A percentile compares a stretch with the other conserved stretches of the same genome.
These are phyloP conservation scores for Lamellibrachia columna DNA, from an alignment of 2,888 invertebrate species.

Conservation along the genomic window DNA sequence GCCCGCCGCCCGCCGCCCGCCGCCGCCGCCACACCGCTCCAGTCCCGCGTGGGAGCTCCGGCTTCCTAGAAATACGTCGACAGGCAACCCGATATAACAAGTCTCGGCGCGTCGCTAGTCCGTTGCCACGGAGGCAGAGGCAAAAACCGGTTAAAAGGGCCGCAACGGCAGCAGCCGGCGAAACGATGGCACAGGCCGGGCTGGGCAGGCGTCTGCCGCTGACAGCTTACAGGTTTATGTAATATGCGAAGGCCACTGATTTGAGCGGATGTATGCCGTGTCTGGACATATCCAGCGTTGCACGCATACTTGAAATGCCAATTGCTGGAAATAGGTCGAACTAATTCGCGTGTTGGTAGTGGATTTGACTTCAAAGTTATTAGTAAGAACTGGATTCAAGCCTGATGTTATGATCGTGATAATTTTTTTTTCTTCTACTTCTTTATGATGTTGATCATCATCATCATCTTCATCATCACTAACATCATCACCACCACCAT, in stretches of 20 bases:
- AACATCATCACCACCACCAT: neutral
- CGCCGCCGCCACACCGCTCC: neutral
- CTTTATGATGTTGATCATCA: too few relatives aligned
- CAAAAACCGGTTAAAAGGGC: neutral
- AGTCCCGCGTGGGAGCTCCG: neutral
- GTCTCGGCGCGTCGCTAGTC: neutral
- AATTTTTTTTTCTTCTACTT: neutral
- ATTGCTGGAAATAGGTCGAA: neutral
- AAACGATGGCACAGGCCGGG: neutral
- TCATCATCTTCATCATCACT: neutral
- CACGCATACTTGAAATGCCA: neutral
- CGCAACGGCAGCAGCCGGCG: neutral
- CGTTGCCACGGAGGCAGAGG: slow-evolving; percentile 1
- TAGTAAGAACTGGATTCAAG: neutral
- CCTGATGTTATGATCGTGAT: neutral
- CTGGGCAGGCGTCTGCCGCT: neutral
- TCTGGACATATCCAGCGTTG: neutral
- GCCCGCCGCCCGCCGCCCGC: neutral
- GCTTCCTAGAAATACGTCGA: neutral
- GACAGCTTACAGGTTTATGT: neutral
- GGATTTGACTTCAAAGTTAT: neutral
- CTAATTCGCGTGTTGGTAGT: neutral
- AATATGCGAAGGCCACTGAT: neutral
- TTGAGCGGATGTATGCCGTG: neutral
- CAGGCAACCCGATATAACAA: neutral